Evolutionary conservation across 2,797 vertebrate species (phyloP).

Genomic region (Cottoperca gobio): DNA sequence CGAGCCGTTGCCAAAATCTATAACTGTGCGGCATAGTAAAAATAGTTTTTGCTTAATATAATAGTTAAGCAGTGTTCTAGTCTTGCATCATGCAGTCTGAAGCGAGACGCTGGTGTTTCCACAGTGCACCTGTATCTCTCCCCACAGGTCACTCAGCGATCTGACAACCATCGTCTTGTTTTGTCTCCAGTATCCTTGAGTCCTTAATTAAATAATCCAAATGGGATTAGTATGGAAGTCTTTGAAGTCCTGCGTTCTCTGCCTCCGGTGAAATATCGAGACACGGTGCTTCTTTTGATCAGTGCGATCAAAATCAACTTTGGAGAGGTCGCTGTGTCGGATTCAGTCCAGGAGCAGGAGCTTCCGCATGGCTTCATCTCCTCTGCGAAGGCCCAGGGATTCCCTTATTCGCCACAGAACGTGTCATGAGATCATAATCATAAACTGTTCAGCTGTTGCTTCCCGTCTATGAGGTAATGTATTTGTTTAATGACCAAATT

Average conservation of each 20-base stretch:
- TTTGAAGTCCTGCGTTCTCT: conserved; percentile 70
- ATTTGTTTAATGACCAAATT: conserved; percentile 17
- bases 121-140: conserved; percentile 39
- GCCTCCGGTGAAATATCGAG: conserved; percentile 57
- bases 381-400: conserved; percentile 42
- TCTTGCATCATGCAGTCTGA: background rate
- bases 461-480: conserved; percentile 9
- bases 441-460: conserved; percentile 52
- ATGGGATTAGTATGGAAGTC: conserved; percentile 70
- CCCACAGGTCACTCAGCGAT: conserved; percentile 39
- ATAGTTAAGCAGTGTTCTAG: conserved; percentile 10
- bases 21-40: conserved; percentile 43
- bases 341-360: conserved; percentile 58
- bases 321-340: conserved; percentile 58
- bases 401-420: conserved; percentile 48
- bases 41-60: conserved; percentile 20
- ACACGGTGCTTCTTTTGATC: conserved; percentile 76
- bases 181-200: conserved; percentile 49
- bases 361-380: conserved; percentile 72
- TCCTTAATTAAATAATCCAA: conserved; percentile 76
- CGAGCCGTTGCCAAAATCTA: conserved; percentile 68
- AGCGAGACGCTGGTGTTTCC: conserved; percentile 9
- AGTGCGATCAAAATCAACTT: conserved; percentile 77
- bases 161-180: conserved; percentile 53
- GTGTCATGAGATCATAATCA: conserved; percentile 49